Conservation (phyloP, 2,113 vertebrate species). For the Marmota monax region DNA sequence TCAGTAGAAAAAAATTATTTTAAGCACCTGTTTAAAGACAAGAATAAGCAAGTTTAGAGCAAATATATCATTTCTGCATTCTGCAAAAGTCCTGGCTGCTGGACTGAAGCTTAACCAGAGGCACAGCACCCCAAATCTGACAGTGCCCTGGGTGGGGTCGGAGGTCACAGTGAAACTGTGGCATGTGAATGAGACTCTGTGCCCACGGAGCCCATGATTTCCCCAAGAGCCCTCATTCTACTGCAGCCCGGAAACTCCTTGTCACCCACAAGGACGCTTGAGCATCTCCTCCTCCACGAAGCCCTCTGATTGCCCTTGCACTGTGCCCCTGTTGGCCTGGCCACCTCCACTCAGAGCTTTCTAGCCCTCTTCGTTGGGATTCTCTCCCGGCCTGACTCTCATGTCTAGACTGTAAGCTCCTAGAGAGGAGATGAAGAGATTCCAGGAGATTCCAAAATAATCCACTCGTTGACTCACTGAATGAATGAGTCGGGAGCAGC, state of each 20-base stretch:
- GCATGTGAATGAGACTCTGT: not conserved
- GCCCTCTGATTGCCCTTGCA: not conserved
- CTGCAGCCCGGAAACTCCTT: not conserved
- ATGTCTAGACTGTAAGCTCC: not conserved
- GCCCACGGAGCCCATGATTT: not conserved
- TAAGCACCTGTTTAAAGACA: constrained; percentile 22
- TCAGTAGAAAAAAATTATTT: not conserved
- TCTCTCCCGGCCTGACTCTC: not conserved
- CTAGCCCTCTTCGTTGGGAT: not conserved
- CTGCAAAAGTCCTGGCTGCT: not conserved
- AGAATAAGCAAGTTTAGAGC: not conserved
- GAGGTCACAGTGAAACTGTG: not conserved
- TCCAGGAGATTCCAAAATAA: not conserved
- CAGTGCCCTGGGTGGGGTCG: not conserved
- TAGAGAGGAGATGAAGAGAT: not conserved
- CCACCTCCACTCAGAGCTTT: not conserved
- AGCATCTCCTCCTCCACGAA: not conserved
- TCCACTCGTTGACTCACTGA: constrained; percentile 4
- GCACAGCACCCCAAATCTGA: not conserved
- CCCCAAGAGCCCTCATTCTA: not conserved
- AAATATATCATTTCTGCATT: not conserved
- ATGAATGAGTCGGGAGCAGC: not conserved
- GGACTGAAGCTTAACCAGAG: not conserved
- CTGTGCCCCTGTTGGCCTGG: not conserved
- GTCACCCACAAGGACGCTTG: not conserved